phyloP scores from a whole-genome alignment of 2,797 vertebrate species.

The Myiotriccus ornatus region DNA sequence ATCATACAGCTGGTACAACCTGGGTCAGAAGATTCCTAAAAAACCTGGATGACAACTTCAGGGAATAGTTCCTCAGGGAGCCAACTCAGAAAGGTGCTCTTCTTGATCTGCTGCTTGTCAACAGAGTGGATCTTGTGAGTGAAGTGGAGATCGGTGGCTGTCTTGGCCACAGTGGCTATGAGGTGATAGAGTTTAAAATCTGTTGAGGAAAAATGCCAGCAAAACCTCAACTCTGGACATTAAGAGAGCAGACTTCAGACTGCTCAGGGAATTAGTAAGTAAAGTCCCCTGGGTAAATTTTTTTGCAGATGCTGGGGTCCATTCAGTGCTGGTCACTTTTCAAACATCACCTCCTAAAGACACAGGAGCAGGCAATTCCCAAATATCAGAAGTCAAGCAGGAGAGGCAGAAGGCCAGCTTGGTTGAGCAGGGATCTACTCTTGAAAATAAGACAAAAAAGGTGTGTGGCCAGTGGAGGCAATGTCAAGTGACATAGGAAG shows the following conservation, averaged over 20 bases:
- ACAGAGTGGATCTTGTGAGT: not conserved
- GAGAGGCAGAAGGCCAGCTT: not conserved
- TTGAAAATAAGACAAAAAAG: not conserved
- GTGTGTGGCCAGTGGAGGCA: not conserved
- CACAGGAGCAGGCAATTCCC: not conserved
- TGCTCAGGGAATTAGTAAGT: not conserved
- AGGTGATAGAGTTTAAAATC: not conserved
- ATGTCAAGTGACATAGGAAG: not conserved
- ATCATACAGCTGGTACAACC: not conserved
- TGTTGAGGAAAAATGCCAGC: not conserved
- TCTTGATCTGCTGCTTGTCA: not conserved
- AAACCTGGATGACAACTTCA: not conserved
- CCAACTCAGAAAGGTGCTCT: not conserved
- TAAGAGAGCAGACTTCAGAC: not conserved
- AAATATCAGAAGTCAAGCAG: not conserved
- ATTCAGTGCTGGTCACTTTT: not conserved
- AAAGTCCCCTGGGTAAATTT: not conserved
- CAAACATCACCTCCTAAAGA: not conserved
- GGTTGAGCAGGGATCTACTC: not conserved
- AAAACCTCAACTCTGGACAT: not conserved
- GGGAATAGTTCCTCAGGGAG: not conserved
- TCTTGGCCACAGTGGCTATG: not conserved
- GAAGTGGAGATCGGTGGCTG: not conserved
- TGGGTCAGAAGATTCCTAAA: not conserved
- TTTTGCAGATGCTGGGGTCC: not conserved